Conservation (phyloP, 2,888 invertebrate species). For the Thecocarcelia acutangulata region DNA sequence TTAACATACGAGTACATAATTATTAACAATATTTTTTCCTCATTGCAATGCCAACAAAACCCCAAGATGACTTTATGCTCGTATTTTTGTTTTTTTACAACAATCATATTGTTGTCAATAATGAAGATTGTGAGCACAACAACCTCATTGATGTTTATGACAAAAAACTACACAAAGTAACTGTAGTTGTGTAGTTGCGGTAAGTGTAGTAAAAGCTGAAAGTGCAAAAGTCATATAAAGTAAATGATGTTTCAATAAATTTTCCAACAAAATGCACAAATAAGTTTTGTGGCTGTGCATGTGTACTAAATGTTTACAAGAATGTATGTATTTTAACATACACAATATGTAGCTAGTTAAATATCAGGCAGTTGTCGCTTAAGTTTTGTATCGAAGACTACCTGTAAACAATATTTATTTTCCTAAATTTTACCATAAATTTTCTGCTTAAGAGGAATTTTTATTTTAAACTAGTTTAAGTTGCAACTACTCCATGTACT, state of each 20-base stretch:
- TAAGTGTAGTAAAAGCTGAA: conserved; percentile 39
- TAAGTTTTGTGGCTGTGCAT: neutral
- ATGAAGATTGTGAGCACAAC: conserved; percentile 5
- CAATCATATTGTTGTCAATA: conserved; percentile 12
- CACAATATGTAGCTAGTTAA: too few relatives aligned
- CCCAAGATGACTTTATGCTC: conserved; percentile 11
- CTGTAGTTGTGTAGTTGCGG: neutral
- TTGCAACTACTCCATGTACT: too few relatives aligned
- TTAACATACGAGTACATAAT: conserved; percentile 26
- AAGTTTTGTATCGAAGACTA: neutral
- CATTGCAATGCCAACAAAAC: neutral
- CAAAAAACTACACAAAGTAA: neutral
- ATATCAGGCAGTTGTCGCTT: neutral
- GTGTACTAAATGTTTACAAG: too few relatives aligned
- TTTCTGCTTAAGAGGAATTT: conserved; percentile 52
- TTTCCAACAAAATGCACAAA: conserved; percentile 21
- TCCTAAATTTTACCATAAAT: conserved; percentile 56
- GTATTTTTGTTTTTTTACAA: conserved; percentile 1
- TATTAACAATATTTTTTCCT: conserved; percentile 5
- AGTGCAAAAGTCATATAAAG: conserved; percentile 61
- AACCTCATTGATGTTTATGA: conserved; percentile 6
- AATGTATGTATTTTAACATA: neutral
- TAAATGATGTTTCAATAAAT: conserved; percentile 48
- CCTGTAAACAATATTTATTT: conserved; percentile 20
- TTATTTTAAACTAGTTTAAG: conserved; percentile 14